Conservation (phyloP, 2,888 invertebrate genomes). For the Lasioglossum morio region DNA sequence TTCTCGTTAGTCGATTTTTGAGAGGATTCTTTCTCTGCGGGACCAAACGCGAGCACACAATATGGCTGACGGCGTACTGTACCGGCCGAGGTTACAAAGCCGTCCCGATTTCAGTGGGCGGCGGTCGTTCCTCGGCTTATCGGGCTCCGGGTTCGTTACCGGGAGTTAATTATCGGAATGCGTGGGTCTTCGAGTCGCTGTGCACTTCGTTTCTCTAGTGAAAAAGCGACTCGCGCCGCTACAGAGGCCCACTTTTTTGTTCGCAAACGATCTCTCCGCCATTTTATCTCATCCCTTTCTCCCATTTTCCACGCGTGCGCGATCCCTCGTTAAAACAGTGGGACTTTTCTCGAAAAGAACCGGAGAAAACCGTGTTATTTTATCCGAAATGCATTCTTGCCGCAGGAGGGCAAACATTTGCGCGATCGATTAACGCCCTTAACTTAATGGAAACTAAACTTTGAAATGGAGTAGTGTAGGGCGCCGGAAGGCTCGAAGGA, state of each 20-base stretch:
- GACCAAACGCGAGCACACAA: background rate
- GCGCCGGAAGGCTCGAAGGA: background rate
- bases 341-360: background rate
- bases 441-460: background rate
- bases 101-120: slow-evolving; percentile 18
- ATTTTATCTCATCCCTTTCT: background rate
- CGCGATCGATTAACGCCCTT: background rate
- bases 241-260: background rate
- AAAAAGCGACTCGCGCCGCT: background rate
- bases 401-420: background rate
- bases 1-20: background rate
- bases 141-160: slow-evolving; percentile 21
- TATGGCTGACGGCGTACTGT: background rate
- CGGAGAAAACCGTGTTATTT: background rate
- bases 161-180: slow-evolving; percentile 40
- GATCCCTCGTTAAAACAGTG: background rate
- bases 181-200: slow-evolving; percentile 19
- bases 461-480: background rate
- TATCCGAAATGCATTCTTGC: background rate
- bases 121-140: slow-evolving; percentile 5
- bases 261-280: slow-evolving; percentile 17
- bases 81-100: slow-evolving; percentile 10
- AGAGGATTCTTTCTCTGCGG: background rate
- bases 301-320: background rate
- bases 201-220: background rate